phyloP scores from a whole-genome alignment of 64 coral and sea anemone genomes.

The Montipora foliosa region DNA sequence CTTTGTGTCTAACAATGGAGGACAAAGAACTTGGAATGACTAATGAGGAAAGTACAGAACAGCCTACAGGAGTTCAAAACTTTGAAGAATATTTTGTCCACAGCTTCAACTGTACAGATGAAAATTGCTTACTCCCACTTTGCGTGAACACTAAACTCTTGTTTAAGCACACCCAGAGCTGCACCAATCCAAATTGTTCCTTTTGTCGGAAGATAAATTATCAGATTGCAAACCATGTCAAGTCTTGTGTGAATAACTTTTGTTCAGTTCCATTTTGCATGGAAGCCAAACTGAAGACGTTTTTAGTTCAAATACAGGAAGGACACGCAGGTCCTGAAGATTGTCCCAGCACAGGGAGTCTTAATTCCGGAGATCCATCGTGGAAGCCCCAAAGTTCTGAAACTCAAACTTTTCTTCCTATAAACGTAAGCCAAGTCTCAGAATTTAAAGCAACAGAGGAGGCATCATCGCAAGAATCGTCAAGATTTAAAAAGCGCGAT shows the following conservation, averaged over 20 bases:
- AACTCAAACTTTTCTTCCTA: neutral
- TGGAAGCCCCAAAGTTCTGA: neutral
- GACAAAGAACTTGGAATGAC: neutral
- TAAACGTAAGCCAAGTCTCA: neutral
- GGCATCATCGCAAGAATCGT: neutral
- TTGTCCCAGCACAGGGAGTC: neutral
- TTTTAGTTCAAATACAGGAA: neutral
- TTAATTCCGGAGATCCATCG: neutral
- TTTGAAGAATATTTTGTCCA: neutral
- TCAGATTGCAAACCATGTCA: neutral
- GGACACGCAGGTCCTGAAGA: neutral
- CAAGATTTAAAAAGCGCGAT: neutral
- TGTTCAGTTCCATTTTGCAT: conserved; percentile 25
- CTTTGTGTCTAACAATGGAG: neutral
- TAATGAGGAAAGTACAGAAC: neutral
- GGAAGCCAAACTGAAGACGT: neutral
- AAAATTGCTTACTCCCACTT: neutral
- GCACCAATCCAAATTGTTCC: neutral
- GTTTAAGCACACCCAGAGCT: conserved; percentile 20
- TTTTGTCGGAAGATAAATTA: neutral
- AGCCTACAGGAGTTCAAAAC: neutral
- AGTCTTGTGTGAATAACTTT: neutral
- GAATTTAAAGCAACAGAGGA: neutral
- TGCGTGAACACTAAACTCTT: conserved; percentile 21
- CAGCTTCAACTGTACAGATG: neutral